phyloP scores from a whole-genome alignment of 2,888 invertebrate genomes.

The Caenorhabditis japonica region DNA sequence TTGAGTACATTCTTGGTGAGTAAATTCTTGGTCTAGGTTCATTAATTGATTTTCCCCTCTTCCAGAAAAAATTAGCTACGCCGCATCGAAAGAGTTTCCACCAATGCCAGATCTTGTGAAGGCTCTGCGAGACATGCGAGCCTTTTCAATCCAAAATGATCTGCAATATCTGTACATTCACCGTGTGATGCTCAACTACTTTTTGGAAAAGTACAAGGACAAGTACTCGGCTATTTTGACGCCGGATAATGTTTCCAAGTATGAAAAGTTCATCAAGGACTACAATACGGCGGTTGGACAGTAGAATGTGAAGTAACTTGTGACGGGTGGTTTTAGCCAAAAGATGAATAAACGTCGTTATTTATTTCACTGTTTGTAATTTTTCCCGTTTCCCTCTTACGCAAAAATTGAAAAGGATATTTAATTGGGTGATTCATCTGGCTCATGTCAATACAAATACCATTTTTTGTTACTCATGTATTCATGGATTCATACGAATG shows the following conservation, averaged over 20 bases:
- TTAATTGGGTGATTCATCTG: no score
- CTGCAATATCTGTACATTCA: slow-evolving; percentile 66
- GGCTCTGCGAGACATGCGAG: slow-evolving; percentile 57
- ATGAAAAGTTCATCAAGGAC: slow-evolving; percentile 32
- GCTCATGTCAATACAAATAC: no score
- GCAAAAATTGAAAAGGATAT: no score
- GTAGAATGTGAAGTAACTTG: no score
- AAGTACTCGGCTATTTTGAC: slow-evolving; percentile 24
- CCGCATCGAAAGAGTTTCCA: slow-evolving; percentile 1
- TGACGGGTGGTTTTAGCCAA: no score
- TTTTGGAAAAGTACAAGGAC: slow-evolving; percentile 59
- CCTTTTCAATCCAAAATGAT: slow-evolving; percentile 64
- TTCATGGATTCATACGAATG: no score
- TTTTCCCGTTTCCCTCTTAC: no score
- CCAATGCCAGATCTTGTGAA: slow-evolving; percentile 62
- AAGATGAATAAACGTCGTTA: no score
- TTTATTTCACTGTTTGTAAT: no score
- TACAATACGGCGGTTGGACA: slow-evolving; percentile 31
- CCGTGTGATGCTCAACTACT: slow-evolving; percentile 64
- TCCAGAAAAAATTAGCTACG: slow-evolving; percentile 19
- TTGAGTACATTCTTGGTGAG: slow-evolving; percentile 59
- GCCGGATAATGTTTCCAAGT: slow-evolving; percentile 22
- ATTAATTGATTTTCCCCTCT: background rate
- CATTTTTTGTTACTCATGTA: no score
- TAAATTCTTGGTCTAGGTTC: background rate